Base-by-base conservation (phyloP, 2,113 vertebrate genomes). In the Toxostoma redivivum region DNA sequence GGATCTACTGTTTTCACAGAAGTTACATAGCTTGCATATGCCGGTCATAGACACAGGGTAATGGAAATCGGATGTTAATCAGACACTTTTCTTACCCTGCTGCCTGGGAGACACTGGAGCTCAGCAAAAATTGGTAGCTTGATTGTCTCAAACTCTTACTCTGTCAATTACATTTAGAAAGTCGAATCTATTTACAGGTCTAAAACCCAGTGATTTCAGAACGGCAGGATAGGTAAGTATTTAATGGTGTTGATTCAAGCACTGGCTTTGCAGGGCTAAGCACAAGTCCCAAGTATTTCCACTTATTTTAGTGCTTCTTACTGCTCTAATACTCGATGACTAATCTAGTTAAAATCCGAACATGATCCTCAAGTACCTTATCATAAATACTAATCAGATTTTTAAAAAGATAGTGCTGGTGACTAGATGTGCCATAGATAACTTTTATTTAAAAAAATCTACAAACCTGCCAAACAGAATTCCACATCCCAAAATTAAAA, bases 401-500 rank as follows among this genome's bases (percentile, higher is more conserved):
- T 64, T 66, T 86, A 65, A 95, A 80, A 73, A 70, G 47, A 73
- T 19, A 67, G 27, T 13, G 14, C 22, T 80, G 88, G 71, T 10
- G 35, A 92, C 64, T 62, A 58, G 72, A 54, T 60, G 19, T 31
- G 51, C 30, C 64, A 83, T 44, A 74, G 90, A 90, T 37, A 71
- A 23, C 35, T 79, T 51, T 42, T 51, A 58, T 19, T 53, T 19
- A 3, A 93, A 91, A 87, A 92, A 51, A 56, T 50, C 18, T 47
- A 51, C 71, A 81, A 90, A 95, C 28, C 50, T 60, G 73, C 58
- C 64, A 58, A 94, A 90, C 22, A 48, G 56, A 88, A 88, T 64
- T 82, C 61, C 61, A 66, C 78, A 97, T 86, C 80, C 76, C 80
- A 31, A 92, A 98, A 92, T 78, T 95, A 90, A 97, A 91, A 93